Evolutionary conservation across 2,113 vertebrate genomes (phyloP), one percentile per base, ranked within the genome.

Genomic region (Geococcyx californianus): DNA sequence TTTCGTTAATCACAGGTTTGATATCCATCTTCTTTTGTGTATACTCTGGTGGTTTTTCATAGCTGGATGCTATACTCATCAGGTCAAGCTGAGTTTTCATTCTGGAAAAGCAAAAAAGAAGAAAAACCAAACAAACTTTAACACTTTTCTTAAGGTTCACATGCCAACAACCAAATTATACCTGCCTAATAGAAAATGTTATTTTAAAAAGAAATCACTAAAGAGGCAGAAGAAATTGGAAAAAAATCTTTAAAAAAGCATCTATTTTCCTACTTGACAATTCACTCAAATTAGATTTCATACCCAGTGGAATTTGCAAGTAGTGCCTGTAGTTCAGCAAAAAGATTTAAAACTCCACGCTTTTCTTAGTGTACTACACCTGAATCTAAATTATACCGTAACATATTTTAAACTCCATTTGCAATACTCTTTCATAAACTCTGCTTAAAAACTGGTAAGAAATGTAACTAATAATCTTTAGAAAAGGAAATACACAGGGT

Each of bases 1-100:
- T 97, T 56, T 96, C 95, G 79, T 97, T 96, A 92, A 98, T 34
- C 42, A 97, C 90, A 84, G 96, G 87, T 77, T 94, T 93, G 33
- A 93, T 88, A 79, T 97, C 91, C 60, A 97, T 94, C 63, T 89
- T 93, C 66, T 90, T 96, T 74, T 94, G 95, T 18, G 58, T 73
- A 84, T 52, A 80, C 15, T 85, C 92, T 26, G 89, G 69, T 38
- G 87, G 76, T 52, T 96, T 97, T 88, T 97, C 90, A 64, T 84
- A 94, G 66, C 23, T 90, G 34, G 95, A 93, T 47, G 96, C 88
- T 60, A 97, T 89, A 73, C 84, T 97, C 94, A 97, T 95, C 63
- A 98, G 72, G 29, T 98, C 97, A 94, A 98, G 95, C 60, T 97
- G 97, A 92, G 95, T 97, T 73, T 96, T 97, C 97, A 98, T 96